Evolutionary conservation across 2,888 invertebrate species (phyloP), one percentile per base, ranked within the genome.

Genomic region (Penaeus monodon): DNA sequence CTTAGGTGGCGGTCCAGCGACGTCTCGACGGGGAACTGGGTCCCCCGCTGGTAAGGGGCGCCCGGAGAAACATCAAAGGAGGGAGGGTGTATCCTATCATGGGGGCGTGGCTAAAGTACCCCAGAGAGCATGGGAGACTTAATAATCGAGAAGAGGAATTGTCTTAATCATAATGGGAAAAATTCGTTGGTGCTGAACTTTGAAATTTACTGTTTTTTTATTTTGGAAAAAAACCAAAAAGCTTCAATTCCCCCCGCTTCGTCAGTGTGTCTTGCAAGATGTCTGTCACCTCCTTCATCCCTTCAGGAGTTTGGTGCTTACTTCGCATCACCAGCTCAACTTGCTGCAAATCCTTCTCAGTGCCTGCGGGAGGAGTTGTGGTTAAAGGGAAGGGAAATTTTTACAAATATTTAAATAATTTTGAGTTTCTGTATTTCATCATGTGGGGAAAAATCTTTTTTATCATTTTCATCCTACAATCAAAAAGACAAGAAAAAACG

Each of bases 1-100:
- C 88, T 57, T 74, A 90, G 77, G 49, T 87, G 82, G 17, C 33
- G 79, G 74, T 90, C 90, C 24, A 90, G 87, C 12, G 90, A 88
- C 10, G 90, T 90, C 73, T 87, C 87, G 27, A 73, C 68, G 74
- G 88, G 88, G 85, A 12, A 90, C 73, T 12, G 90, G 88, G 68
- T 90, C 85, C 57, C 81, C 76, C 14, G 73, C 74, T 22, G 90
- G 90, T 29, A 90, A 65, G 7, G 66, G 78, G 27, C 64, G 24
- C 49, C 88, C 88, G 77, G 4, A 8, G 27, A 29, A 20, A 83
- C 27, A 33, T 63, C 44, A 84, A 29, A 79, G 70, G 12, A 64
- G 3, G n/a, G 29, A 24, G 49, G 49, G 7, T 14, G 49, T 49
- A 14, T 49, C 49, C 14, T 49, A 14, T 14, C 49, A 12, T 14